Conservation (phyloP, 1,140 invertebrate genomes). For the Conopomorpha cramerella region DNA sequence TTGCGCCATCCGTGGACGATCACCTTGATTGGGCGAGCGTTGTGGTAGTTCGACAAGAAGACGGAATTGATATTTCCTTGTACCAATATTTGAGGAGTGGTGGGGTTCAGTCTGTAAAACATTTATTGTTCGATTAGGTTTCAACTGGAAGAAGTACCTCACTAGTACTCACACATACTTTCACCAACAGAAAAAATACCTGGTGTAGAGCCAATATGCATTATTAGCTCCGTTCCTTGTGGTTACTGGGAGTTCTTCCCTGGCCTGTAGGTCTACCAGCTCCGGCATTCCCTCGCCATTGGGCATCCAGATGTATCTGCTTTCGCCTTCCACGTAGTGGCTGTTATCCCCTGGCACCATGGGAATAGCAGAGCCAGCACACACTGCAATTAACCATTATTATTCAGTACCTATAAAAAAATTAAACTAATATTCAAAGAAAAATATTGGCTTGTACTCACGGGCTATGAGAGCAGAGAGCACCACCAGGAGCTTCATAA, state of each 20-base stretch:
- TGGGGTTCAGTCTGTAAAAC: constrained; percentile 19
- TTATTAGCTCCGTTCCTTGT: neutral
- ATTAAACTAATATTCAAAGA: no score
- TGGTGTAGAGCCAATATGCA: constrained; percentile 31
- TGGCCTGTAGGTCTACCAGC: no score
- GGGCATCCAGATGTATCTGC: no score
- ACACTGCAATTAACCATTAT: no score
- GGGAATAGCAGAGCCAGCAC: no score
- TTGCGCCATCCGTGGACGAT: constrained; percentile 38
- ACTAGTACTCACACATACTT: neutral
- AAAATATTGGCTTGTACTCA: no score
- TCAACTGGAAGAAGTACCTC: neutral
- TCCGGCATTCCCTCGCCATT: no score
- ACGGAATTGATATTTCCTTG: constrained; percentile 17
- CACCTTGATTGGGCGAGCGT: constrained; percentile 14
- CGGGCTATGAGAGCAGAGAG: no score
- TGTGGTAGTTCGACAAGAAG: constrained; percentile 21
- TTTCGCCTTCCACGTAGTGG: no score
- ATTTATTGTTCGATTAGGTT: neutral
- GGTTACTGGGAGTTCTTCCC: neutral
- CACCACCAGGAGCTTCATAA: no score
- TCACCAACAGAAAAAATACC: constrained; percentile 11
- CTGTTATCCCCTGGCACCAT: no score
- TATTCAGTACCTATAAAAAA: no score
- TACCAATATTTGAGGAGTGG: constrained; percentile 15